A percentile compares a stretch with the other conserved stretches of the same genome.
phyloP scores from a whole-genome alignment of 2,113 vertebrate genomes.

The Felis chaus region DNA sequence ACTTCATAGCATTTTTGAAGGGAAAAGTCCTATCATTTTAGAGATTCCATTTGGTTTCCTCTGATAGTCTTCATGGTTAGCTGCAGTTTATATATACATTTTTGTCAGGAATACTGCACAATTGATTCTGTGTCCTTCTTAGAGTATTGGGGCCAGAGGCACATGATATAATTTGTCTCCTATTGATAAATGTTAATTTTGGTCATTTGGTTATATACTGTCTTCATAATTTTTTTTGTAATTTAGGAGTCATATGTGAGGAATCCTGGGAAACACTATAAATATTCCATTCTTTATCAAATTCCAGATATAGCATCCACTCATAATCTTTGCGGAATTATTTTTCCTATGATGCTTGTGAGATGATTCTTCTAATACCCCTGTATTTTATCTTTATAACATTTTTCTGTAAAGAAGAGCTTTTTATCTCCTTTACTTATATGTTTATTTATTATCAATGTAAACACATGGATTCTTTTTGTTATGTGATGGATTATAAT shows the following conservation, averaged over 20 bases:
- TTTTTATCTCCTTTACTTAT: background rate
- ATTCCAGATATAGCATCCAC: background rate
- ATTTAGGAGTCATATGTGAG: background rate
- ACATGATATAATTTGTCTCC: background rate
- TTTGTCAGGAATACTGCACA: background rate
- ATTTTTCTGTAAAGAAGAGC: background rate
- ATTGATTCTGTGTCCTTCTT: background rate
- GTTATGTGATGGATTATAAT: background rate
- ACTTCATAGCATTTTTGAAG: background rate
- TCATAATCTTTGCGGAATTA: background rate
- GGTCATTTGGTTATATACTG: background rate
- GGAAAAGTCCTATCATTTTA: background rate
- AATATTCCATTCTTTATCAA: background rate
- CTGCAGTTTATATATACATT: background rate
- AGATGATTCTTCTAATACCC: background rate
- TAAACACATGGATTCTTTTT: background rate
- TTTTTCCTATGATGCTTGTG: background rate
- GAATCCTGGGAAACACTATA: background rate
- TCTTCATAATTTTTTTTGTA: slow-evolving; percentile 40
- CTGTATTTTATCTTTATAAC: background rate
- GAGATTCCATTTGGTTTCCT: background rate
- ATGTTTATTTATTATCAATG: background rate
- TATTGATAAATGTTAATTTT: slow-evolving; percentile 7
- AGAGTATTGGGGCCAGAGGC: background rate
- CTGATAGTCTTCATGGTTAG: background rate